A percentile compares a stretch with the other conserved stretches of the same genome.
phyloP scores from a whole-genome alignment of 2,113 vertebrate genomes.

The Pseudorhombus dupliciocellatus region DNA sequence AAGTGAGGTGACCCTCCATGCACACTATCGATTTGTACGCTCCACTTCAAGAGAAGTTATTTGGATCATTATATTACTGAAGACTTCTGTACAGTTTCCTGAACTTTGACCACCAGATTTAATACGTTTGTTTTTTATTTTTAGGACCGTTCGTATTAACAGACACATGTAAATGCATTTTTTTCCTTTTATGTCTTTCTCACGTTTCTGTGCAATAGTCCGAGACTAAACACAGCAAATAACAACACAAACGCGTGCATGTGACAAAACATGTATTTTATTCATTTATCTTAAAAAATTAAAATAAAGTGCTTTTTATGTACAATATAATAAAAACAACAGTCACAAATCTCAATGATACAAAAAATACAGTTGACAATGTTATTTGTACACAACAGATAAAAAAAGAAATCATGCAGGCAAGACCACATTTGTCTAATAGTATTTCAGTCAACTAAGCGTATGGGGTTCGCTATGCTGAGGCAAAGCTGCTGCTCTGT shows the following conservation, averaged over 20 bases:
- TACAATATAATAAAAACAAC: slow-evolving; percentile 84
- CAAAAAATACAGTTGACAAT: slow-evolving; percentile 81
- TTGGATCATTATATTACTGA: no score
- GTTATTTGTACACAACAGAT: slow-evolving; percentile 78
- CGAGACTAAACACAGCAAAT: no score
- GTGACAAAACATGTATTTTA: slow-evolving; percentile 77
- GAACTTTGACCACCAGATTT: not conserved
- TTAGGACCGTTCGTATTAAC: no score
- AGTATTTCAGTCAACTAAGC: slow-evolving; percentile 71
- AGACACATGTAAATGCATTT: not conserved
- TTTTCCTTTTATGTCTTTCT: no score
- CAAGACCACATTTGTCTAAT: slow-evolving; percentile 79
- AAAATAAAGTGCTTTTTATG: slow-evolving; percentile 85
- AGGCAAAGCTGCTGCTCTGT: slow-evolving; percentile 49
- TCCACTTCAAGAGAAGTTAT: no score
- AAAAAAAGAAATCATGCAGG: slow-evolving; percentile 75
- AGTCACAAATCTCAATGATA: slow-evolving; percentile 79
- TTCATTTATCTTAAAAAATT: slow-evolving; percentile 81
- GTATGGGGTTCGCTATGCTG: slow-evolving; percentile 43
- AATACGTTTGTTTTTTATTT: not conserved
- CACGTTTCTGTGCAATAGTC: not conserved
- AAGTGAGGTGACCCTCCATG: no score
- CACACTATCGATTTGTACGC: not conserved
- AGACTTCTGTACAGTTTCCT: no score
- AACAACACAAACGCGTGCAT: not conserved